These are phyloP conservation scores for Thermophis baileyi DNA, from an alignment of 2,113 vertebrate species.

Conservation along the genomic window DNA sequence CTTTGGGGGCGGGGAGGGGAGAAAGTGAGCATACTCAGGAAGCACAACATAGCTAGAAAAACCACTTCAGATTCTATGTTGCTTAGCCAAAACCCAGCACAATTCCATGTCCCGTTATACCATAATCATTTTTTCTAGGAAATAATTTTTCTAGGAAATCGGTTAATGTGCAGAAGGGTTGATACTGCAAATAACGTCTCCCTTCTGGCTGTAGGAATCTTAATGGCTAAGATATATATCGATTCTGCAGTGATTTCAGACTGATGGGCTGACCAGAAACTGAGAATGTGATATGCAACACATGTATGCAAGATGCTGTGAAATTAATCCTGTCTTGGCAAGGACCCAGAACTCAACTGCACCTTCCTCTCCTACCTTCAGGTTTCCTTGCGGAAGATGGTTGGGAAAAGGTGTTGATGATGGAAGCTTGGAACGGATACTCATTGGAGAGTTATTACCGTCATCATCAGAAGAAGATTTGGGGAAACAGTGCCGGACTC, in stretches of 20 bases:
- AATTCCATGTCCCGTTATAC: neutral
- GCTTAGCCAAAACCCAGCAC: neutral
- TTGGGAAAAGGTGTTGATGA: conserved; percentile 89
- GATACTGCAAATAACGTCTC: neutral
- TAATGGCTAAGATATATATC: neutral
- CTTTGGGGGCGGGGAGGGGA: neutral
- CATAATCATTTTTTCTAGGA: neutral
- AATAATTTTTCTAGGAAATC: neutral
- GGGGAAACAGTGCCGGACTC: conserved; percentile 80
- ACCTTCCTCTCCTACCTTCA: conserved; percentile 61
- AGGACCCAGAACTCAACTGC: neutral
- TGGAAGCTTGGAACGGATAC: conserved; percentile 87
- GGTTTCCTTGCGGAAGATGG: conserved; percentile 91
- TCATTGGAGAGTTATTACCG: conserved; percentile 84
- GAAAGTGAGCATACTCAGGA: neutral
- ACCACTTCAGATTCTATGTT: neutral
- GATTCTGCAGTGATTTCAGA: neutral
- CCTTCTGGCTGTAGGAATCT: neutral
- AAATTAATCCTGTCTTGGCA: neutral
- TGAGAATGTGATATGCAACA: neutral
- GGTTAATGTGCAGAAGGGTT: neutral
- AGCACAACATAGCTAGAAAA: neutral
- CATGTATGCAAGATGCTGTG: neutral
- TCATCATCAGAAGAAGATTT: conserved; percentile 76
- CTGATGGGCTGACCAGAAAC: neutral